Evolutionary conservation across 2,113 vertebrate species (phyloP).

Genomic region (Lethenteron camtschaticum): DNA sequence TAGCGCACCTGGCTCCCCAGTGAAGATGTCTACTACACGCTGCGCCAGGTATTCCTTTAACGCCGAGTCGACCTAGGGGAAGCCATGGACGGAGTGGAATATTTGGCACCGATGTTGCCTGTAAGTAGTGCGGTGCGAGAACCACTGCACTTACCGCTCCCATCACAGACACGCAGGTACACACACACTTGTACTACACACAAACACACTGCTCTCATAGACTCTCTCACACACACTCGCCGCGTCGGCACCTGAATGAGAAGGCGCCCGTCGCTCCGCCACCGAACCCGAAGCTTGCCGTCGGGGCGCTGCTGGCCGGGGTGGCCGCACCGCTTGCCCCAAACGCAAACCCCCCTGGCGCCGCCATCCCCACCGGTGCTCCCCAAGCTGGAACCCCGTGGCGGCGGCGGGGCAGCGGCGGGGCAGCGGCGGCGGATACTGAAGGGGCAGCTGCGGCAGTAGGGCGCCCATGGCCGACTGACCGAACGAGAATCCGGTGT

Average conservation of each 20-base stretch:
- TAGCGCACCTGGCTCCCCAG: no score
- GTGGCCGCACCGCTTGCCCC: slow-evolving; percentile 24
- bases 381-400: slow-evolving; percentile 27
- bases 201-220: not conserved
- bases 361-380: not conserved
- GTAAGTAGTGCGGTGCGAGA: not conserved
- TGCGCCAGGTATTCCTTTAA: no score
- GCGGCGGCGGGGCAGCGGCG: slow-evolving; percentile 10
- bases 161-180: not conserved
- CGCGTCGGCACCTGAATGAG: not conserved
- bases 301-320: slow-evolving; percentile 9
- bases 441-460: slow-evolving; percentile 17
- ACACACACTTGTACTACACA: not conserved
- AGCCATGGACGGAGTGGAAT: no score
- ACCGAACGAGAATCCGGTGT: slow-evolving; percentile 16
- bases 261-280: not conserved
- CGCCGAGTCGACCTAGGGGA: no score
- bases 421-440: slow-evolving; percentile 20
- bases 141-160: not conserved
- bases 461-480: slow-evolving; percentile 19
- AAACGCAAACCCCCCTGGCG: slow-evolving; percentile 19
- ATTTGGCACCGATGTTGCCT: no score
- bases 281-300: slow-evolving; percentile 1
- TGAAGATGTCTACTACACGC: no score
- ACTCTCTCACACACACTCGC: not conserved